These are phyloP conservation scores for Ictalurus furcatus DNA, from an alignment of 2,113 vertebrate genomes.

Conservation along the genomic window DNA sequence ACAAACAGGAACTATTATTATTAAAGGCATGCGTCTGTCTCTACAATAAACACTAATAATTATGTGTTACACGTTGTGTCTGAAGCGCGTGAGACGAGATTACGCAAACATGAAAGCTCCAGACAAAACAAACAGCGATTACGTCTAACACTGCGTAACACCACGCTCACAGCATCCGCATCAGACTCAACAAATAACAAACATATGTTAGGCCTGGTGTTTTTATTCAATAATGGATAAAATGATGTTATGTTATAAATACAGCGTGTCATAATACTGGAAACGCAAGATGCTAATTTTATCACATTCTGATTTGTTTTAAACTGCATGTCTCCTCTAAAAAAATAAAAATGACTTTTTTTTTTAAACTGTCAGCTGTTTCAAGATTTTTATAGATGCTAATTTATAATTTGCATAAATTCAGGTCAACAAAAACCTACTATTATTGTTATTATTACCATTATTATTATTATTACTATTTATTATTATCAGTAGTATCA, in stretches of 20 bases:
- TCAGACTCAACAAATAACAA: background rate
- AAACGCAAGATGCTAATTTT: background rate
- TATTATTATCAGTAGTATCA: too few relatives aligned
- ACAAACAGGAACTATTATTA: background rate
- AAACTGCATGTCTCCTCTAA: background rate
- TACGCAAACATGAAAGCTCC: background rate
- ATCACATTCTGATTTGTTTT: background rate
- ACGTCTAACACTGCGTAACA: background rate
- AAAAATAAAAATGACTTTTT: background rate
- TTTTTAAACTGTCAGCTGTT: background rate
- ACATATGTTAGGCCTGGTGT: background rate
- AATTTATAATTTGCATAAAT: background rate
- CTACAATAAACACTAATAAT: background rate
- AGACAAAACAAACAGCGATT: slow-evolving; percentile 1
- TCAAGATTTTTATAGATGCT: background rate
- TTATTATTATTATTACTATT: too few relatives aligned
- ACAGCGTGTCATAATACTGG: background rate
- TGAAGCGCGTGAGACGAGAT: background rate
- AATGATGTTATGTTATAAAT: background rate
- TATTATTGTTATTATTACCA: background rate
- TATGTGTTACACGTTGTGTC: too few relatives aligned
- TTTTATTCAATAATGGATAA: background rate
- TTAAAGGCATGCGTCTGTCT: background rate
- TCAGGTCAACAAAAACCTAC: background rate
- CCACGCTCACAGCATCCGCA: background rate